These are phyloP conservation scores for Esox lucius DNA, from an alignment of 2,797 vertebrate genomes.

Conservation along the genomic window DNA sequence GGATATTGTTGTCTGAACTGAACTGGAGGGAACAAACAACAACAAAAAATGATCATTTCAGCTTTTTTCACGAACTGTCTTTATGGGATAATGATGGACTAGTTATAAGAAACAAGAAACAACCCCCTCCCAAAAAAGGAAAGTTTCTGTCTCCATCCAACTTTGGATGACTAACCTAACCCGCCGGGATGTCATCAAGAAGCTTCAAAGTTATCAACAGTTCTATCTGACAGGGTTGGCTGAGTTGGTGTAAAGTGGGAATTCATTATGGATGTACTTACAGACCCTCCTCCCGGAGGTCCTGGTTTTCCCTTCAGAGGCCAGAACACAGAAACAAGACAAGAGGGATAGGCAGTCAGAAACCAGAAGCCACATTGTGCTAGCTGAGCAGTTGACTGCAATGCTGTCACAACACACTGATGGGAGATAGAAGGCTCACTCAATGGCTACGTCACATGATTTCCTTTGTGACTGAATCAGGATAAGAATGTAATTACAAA, in stretches of 20 bases:
- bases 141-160: background rate
- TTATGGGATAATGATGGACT: background rate
- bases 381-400: slow-evolving; percentile 22
- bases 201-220: slow-evolving; percentile 19
- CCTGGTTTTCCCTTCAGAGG: slow-evolving; percentile 80
- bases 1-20: slow-evolving; percentile 64
- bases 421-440: slow-evolving; percentile 26
- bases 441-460: slow-evolving; percentile 30
- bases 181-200: background rate
- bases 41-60: slow-evolving; percentile 9
- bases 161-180: background rate
- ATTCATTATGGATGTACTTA: slow-evolving; percentile 67
- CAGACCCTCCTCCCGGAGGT: slow-evolving; percentile 67
- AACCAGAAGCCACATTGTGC: slow-evolving; percentile 39
- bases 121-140: background rate
- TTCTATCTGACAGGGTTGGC: slow-evolving; percentile 40
- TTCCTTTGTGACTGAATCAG: slow-evolving; percentile 51
- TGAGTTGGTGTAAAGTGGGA: slow-evolving; percentile 34
- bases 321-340: slow-evolving; percentile 38
- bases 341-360: slow-evolving; percentile 46
- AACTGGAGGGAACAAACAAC: slow-evolving; percentile 45
- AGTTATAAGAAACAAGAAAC: background rate
- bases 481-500: slow-evolving; percentile 29
- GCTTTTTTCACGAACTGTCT: background rate
- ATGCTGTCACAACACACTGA: slow-evolving; percentile 42